Evolutionary conservation across 1,140 invertebrate species (phyloP), one percentile per base, ranked within the genome.

Genomic region (Dendrolimus punctatus): DNA sequence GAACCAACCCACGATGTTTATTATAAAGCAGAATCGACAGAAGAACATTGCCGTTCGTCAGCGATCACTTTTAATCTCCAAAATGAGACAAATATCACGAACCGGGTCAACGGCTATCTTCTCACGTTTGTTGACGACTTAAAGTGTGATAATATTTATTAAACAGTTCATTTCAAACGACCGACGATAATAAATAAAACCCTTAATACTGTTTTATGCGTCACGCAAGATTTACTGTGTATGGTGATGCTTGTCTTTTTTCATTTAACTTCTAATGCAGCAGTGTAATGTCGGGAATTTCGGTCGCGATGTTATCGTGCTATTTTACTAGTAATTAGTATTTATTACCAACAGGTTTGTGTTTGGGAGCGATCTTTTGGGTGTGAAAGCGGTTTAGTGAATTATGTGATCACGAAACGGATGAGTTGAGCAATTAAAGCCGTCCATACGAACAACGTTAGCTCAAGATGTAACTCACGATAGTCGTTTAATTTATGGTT

Each of bases 91-190:
- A 83, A 77, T 76, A 81, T 82, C 82, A 85, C 82, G 82, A 83
- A 81, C 73, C 68, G 73, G 82, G 80, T 83, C 82, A 83, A 70
- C 76, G 73, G 77, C 76, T 77, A 76, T 80, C 73, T 85, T 85
- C 82, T 81, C 82, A 84, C 80, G 80, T 84, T 85, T 82, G 80
- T 83, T 80, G 78, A 75, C 71, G 79, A 73, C 76, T 83, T 73
- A 76, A 77, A 85, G 71, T 81, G 82, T 84, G 80, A 85, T 85
- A 84, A 81, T 84, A 82, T 85, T 84, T 85, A 84, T 85, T 85
- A 85, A 85, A 85, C 72, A 64, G 71, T 78, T 84, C 73, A 73
- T 72, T 80, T 56, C 68, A 72, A 75, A 71, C 68, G 71, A 76
- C 66, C 69, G 68, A 69, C 66, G 61, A 62, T 71, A 64, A 84